Percentiles rank a stretch among this genome's conserved stretches.
Evolutionary conservation across 2,888 invertebrate genomes (phyloP).

Genomic region (Limnephilus lunatus): DNA sequence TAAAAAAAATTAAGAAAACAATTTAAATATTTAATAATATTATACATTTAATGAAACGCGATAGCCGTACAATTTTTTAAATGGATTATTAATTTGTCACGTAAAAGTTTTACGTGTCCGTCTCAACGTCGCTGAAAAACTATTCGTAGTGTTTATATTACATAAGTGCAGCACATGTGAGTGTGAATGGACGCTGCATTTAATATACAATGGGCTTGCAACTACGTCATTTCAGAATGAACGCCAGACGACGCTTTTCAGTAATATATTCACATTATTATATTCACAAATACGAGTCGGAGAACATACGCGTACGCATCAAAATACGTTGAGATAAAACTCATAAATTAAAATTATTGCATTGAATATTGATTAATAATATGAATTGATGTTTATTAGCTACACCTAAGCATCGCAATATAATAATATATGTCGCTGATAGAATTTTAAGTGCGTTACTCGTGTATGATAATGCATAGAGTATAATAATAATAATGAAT

Average conservation of each 20-base stretch:
- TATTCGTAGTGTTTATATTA: neutral
- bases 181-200: constrained; percentile 23
- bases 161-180: neutral
- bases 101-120: neutral
- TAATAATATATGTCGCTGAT: neutral
- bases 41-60: neutral
- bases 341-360: neutral
- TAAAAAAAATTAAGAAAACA: no score
- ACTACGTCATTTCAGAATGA: constrained; percentile 4
- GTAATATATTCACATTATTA: neutral
- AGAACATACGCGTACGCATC: neutral
- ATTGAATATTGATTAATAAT: neutral
- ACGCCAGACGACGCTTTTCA: constrained; percentile 22
- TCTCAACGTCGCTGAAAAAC: neutral
- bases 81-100: neutral
- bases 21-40: no score
- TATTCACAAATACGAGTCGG: neutral
- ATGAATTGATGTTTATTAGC: neutral
- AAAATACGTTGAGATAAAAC: neutral
- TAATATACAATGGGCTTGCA: neutral
- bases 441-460: neutral
- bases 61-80: neutral
- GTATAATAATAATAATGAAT: no score
- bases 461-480: no score
- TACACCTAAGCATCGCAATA: neutral